Conservation (phyloP, 2,113 vertebrate species). For the Ondatra zibethicus region DNA sequence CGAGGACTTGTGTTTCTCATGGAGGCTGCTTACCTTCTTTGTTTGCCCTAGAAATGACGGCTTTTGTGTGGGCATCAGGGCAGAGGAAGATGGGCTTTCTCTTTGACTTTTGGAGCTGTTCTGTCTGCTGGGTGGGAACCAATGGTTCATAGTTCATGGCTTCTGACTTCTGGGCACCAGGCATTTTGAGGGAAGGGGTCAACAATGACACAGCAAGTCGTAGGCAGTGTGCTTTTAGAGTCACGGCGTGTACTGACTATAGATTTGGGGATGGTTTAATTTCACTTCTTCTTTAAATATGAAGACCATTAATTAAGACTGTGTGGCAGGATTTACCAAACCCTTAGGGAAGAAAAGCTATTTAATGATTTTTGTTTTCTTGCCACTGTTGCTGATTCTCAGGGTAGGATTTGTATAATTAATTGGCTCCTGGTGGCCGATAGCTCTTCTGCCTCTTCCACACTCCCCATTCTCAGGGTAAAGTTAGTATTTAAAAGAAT, state of each 20-base stretch:
- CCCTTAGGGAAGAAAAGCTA: constrained; percentile 42
- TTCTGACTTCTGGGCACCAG: constrained; percentile 6
- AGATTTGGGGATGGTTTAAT: not conserved
- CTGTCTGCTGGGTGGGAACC: not conserved
- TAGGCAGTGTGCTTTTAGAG: not conserved
- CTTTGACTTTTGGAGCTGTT: not conserved
- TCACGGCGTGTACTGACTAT: not conserved
- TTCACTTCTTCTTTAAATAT: constrained; percentile 31
- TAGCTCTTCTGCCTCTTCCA: not conserved
- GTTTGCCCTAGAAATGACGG: not conserved
- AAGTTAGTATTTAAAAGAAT: constrained; percentile 9
- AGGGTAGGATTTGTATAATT: constrained; percentile 42
- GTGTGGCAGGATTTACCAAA: not conserved
- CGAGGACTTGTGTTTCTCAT: not conserved
- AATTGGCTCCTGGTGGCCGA: constrained; percentile 32
- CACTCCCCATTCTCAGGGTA: not conserved
- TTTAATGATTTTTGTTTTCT: constrained; percentile 65
- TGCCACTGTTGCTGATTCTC: constrained; percentile 20
- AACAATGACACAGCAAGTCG: not conserved
- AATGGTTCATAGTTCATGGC: not conserved
- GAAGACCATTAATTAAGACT: constrained; percentile 64
- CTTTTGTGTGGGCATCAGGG: not conserved
- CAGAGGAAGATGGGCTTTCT: not conserved
- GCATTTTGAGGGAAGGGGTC: constrained; percentile 1
- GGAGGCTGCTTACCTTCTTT: not conserved